Conservation (phyloP, 2,113 vertebrate genomes). For the Macroglossus sobrinus region DNA sequence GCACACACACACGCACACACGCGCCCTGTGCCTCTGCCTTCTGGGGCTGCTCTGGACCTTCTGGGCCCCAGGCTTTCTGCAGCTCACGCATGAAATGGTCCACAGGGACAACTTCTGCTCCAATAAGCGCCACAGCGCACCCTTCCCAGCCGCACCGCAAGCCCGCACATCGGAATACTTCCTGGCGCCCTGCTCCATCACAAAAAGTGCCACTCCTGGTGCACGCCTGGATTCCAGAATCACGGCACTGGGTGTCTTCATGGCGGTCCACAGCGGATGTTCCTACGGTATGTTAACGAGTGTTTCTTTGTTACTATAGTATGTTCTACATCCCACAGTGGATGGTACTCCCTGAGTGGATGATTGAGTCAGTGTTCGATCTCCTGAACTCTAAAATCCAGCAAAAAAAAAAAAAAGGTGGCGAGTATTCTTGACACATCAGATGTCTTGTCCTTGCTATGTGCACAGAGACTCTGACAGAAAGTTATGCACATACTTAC, state of each 20-base stretch:
- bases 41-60: background rate
- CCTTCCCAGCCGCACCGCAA: background rate
- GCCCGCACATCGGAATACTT: background rate
- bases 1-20: background rate
- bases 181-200: background rate
- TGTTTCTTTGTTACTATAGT: background rate
- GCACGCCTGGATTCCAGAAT: background rate
- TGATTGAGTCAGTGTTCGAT: background rate
- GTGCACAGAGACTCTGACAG: background rate
- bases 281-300: background rate
- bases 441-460: background rate
- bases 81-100: conserved; percentile 1
- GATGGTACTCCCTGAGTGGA: background rate
- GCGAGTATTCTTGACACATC: background rate
- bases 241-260: background rate
- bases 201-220: rapidly evolving
- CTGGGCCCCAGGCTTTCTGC: background rate
- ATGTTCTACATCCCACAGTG: background rate
- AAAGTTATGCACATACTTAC: background rate
- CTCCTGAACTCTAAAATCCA: background rate
- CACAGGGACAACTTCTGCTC: conserved; percentile 41
- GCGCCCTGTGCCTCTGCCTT: background rate
- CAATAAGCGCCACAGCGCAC: background rate
- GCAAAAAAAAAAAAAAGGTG: background rate
- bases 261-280: background rate